Base-by-base conservation (phyloP, 2,888 invertebrate genomes). In the Pseudococcus jackbeardsleyi region DNA sequence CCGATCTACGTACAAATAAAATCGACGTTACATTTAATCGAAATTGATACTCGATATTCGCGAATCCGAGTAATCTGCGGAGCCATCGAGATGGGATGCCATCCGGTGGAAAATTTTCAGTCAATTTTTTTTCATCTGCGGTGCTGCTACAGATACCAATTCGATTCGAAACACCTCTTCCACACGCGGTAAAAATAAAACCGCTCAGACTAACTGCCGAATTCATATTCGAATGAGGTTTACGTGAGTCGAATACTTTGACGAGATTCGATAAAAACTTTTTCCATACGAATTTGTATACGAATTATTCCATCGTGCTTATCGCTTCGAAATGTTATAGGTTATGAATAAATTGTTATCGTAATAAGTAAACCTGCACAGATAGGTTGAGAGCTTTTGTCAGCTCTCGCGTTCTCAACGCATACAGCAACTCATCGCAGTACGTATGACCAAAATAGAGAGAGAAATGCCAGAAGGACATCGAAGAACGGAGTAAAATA, bases 301-400 rank as follows among this genome's bases (percentile, higher is more conserved):
- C 79, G 79, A 82, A 82, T 82, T 82, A 82, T 82, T 82, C 79
- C 11, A 46, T 5, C 46, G 79, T 46, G 86, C 68, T 86, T 86
- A 86, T 86, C 86, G 86, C 39, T 46, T 86, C 64, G 26, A 68
- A 64, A 68, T 42, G 86, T 86, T 86, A 86, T 86, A 86, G 86
- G 86, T 86, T 86, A 86, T 86, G 86, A 86, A 86, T 86, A 86
- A 86, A 86, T 86, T 86, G 86, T 68, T 86, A 86, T 86, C 86
- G 86, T 86, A 64, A 64, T 86, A 64, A 86, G 68, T 86, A 86
- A 86, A 86, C 86, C 17, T 54, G 39, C 33, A 39, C 54, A 39
- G 86, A 68, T 68, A 64, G 59, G 86, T 54, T 86, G 86, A 68
- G 86, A 86, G 86, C 86, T 86, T 86, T 86, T 86, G 79, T 82